These are phyloP conservation scores for Mobula birostris DNA, from an alignment of 2,113 vertebrate species.

Conservation along the genomic window DNA sequence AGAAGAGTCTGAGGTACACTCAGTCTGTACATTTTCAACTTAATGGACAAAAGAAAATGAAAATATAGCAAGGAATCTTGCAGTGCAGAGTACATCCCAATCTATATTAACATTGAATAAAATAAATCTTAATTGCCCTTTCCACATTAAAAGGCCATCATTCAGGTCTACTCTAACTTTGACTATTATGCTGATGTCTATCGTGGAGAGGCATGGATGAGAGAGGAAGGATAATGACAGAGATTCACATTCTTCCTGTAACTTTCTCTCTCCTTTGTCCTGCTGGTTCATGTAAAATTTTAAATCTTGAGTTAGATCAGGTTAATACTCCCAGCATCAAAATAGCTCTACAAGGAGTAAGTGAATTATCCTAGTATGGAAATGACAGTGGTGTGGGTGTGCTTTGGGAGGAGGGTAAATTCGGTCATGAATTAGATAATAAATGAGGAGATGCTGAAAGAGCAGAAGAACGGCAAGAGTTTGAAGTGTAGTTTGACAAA, in stretches of 20 bases:
- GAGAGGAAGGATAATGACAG: background rate
- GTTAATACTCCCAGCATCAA: background rate
- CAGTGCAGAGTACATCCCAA: background rate
- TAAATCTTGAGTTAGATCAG: background rate
- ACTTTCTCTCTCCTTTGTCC: background rate
- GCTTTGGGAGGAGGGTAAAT: too few species aligned
- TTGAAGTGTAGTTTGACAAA: too few species aligned
- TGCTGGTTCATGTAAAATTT: background rate
- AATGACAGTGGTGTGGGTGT: background rate
- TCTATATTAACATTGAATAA: background rate
- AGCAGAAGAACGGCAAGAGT: too few species aligned
- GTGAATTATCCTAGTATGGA: background rate
- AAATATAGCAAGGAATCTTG: background rate
- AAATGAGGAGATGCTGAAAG: too few species aligned
- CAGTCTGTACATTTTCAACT: background rate
- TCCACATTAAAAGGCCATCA: too few species aligned
- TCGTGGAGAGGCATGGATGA: background rate
- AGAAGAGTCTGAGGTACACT: constrained; percentile 47
- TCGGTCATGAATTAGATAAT: too few species aligned
- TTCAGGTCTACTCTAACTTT: background rate
- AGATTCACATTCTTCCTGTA: background rate
- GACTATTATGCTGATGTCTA: background rate
- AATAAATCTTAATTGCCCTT: background rate
- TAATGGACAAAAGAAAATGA: background rate
- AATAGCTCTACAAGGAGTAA: background rate